Conservation (phyloP, 1,140 invertebrate species). For the Anoplolepis gracilipes region DNA sequence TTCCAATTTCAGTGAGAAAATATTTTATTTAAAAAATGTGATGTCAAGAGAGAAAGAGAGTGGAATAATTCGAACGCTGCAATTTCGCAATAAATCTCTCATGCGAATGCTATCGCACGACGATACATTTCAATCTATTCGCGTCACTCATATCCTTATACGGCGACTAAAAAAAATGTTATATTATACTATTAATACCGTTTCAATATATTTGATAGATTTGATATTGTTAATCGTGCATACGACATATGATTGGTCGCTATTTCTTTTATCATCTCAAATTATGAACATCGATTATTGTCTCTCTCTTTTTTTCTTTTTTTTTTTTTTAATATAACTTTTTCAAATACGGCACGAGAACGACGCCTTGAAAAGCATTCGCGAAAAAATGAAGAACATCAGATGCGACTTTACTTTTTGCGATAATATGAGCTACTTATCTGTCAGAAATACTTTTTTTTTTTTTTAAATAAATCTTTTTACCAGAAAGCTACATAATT, state of each 20-base stretch:
- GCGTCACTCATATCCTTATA: neutral
- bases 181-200: neutral
- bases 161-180: conserved; percentile 7
- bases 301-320: no score
- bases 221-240: conserved; percentile 7
- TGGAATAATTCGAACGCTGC: neutral
- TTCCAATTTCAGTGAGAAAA: conserved; percentile 31
- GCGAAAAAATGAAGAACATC: neutral
- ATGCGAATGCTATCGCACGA: neutral
- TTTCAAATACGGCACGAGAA: neutral
- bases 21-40: conserved; percentile 36
- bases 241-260: neutral
- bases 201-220: neutral
- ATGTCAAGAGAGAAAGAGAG: neutral
- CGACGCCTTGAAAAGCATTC: neutral
- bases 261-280: neutral
- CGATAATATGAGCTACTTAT: conserved; percentile 1
- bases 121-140: conserved; percentile 30
- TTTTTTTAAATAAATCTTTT: neutral
- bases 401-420: neutral
- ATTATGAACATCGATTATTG: neutral
- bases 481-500: neutral
- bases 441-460: neutral
- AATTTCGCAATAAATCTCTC: conserved; percentile 39
- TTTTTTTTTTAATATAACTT: conserved; percentile 14